A percentile compares a stretch with the other conserved stretches of the same genome.
These are phyloP conservation scores for Octonoba sinensis DNA, from an alignment of 2,888 invertebrate species.

Conservation along the genomic window DNA sequence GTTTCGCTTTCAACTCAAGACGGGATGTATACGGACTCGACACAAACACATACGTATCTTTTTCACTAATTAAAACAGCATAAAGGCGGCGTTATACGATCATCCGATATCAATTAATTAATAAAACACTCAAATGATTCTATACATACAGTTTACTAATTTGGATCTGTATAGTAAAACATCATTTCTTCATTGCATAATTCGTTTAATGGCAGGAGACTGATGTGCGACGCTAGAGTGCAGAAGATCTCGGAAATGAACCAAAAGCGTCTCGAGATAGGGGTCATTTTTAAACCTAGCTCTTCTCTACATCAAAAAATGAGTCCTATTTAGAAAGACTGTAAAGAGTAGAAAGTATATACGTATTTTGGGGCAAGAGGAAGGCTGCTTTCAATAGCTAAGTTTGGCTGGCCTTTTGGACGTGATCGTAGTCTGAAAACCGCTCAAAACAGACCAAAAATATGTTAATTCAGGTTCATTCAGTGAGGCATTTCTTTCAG, in stretches of 20 bases:
- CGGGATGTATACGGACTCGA: conserved; percentile 12
- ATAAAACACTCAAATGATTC: conserved; percentile 57
- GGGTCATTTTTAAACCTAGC: conserved; percentile 1
- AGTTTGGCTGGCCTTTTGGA: conserved; percentile 5
- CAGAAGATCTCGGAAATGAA: conserved; percentile 36
- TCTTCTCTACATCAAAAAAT: not conserved
- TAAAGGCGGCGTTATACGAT: conserved; percentile 31
- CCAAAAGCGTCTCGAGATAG: conserved; percentile 15
- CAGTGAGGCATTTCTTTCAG: no score
- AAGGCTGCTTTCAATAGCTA: not conserved
- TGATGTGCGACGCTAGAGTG: conserved; percentile 42
- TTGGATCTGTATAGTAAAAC: conserved; percentile 32
- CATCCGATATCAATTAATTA: conserved; percentile 35
- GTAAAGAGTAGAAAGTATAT: conserved; percentile 6
- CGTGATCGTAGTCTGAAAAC: not conserved
- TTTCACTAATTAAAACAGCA: conserved; percentile 53
- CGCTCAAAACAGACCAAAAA: no score
- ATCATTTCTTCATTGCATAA: conserved; percentile 39
- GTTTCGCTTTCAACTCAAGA: conserved; percentile 40
- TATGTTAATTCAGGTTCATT: no score
- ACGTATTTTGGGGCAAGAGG: not conserved
- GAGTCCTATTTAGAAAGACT: no score
- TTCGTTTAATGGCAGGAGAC: conserved; percentile 61
- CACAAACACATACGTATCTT: conserved; percentile 13
- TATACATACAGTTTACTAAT: conserved; percentile 54